These are phyloP conservation scores for Archilochus colubris DNA, from an alignment of 2,113 vertebrate genomes.

Conservation along the genomic window DNA sequence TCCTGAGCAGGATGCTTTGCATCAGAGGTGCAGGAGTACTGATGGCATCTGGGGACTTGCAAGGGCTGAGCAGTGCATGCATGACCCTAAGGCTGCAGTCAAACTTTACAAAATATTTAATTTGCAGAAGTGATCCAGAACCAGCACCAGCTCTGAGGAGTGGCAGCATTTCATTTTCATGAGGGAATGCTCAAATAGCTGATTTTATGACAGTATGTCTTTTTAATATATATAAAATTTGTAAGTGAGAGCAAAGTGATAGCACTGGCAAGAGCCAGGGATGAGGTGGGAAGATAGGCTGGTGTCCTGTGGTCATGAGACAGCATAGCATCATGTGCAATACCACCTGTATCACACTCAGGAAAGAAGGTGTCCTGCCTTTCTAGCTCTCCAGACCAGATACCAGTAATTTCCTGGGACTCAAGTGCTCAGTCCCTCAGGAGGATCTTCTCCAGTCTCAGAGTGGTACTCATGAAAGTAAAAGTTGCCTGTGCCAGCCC, in stretches of 20 bases:
- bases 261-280: neutral
- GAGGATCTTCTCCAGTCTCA: neutral
- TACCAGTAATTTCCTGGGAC: neutral
- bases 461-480: neutral
- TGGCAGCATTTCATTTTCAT: conserved; percentile 17
- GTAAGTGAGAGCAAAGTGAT: conserved; percentile 4
- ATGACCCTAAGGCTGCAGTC: neutral
- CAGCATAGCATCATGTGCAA: neutral
- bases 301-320: neutral
- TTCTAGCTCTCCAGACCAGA: neutral
- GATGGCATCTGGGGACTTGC: neutral
- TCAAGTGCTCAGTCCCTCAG: neutral
- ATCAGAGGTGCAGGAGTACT: fast-evolving
- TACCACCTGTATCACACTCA: neutral
- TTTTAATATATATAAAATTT: conserved; percentile 5
- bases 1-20: no score
- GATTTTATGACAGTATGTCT: neutral
- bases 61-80: neutral
- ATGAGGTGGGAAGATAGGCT: neutral
- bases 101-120: conserved; percentile 3
- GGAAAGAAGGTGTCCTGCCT: neutral
- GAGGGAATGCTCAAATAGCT: neutral
- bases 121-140: conserved; percentile 1
- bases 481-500: neutral
- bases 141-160: neutral